Evolutionary conservation across 2,888 invertebrate genomes (phyloP), one percentile per base, ranked within the genome.

Genomic region (Octonoba sinensis): DNA sequence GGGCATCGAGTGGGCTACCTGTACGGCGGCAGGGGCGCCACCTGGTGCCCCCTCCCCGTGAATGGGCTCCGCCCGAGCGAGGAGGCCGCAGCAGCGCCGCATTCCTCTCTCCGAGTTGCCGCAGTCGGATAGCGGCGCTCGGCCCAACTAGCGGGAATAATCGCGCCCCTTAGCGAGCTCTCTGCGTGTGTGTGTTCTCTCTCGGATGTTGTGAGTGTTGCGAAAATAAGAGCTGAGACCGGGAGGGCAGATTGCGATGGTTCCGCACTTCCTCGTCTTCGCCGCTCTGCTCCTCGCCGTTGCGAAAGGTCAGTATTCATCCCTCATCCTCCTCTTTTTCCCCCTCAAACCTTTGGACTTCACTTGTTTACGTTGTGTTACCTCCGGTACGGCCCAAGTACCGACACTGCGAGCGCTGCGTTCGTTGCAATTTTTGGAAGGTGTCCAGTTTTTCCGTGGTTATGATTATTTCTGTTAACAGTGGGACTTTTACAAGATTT

Each of bases 41-140:
- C 20, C 54, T 54, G 20, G 54, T n/a, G 18, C 49, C 65, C 20
- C 49, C 24, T 49, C 15, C 20, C 4, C 20, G 15, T 22, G 65
- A 49, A 65, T 49, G 47, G 64, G 65, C 46, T n/a, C 22, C 22
- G 12, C 12, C 20, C 65, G 22, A 11, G 27, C 46, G 18, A 64
- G 64, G 47, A 49, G 49, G 65, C 47, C 65, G 65, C 65, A 49
- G 65, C 65, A 65, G 65, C 65, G 65, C 65, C 65, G 65, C 65
- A 65, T 44, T 65, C 49, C 20, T 44, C 22, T 49, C 46, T 47
- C 65, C 65, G 65, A 51, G 51, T 51, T 51, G 54, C 16, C 54
- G 54, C 65, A 65, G 65, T 65, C 49, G 65, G 65, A 65, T 46
- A 46, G 20, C 62, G 36, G 62, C 36, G 36, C 36, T 44, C 11